Evolutionary conservation across 2,113 vertebrate species (phyloP).

Genomic region (Cochlearius cochlearius): DNA sequence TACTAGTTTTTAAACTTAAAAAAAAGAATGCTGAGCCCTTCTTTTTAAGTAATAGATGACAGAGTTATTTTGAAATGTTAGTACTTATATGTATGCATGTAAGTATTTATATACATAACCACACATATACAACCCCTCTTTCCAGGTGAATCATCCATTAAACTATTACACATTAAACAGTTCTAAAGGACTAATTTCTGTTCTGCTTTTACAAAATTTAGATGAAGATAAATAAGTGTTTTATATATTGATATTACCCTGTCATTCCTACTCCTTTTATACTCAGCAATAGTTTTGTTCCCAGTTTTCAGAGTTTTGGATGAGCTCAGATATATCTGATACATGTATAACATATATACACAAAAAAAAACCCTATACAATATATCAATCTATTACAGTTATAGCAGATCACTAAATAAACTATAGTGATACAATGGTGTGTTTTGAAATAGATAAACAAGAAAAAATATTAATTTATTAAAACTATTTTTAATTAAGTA

Average conservation of each 20-base stretch:
- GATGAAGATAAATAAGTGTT: neutral
- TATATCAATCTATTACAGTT: neutral
- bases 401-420: neutral
- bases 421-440: neutral
- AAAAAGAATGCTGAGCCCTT: fast-evolving
- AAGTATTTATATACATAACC: neutral
- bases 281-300: neutral
- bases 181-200: neutral
- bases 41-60: neutral
- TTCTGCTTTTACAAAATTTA: neutral
- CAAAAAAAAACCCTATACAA: fast-evolving
- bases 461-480: neutral
- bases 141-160: neutral
- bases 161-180: neutral
- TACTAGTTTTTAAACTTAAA: neutral
- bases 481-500: neutral
- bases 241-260: neutral
- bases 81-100: neutral
- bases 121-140: neutral
- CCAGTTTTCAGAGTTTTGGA: neutral
- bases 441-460: neutral
- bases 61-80: neutral
- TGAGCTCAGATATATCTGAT: neutral
- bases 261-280: neutral
- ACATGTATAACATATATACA: neutral